Conservation (phyloP, 2,797 vertebrate genomes). For the Eulemur coronatus region DNA sequence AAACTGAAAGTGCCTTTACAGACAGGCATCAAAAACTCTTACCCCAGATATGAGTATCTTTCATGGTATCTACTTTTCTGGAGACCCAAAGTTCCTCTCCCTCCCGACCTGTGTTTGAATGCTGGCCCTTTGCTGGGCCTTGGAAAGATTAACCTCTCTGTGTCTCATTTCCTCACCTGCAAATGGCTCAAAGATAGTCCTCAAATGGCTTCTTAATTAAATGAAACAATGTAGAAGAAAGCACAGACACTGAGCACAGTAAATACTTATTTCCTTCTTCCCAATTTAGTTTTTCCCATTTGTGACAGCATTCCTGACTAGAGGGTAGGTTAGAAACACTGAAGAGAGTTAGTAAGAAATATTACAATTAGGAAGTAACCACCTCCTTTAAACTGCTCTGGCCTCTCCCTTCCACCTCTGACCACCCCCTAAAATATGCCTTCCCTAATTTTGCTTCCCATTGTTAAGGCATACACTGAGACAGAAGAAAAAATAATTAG, state of each 20-base stretch:
- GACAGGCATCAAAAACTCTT: neutral
- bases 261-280: neutral
- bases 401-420: neutral
- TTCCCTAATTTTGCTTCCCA: slow-evolving; percentile 42
- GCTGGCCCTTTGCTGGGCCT: neutral
- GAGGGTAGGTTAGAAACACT: rapidly evolving
- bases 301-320: neutral
- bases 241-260: neutral
- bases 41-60: neutral
- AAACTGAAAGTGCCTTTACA: neutral
- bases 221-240: neutral
- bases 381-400: neutral
- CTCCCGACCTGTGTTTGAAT: neutral
- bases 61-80: neutral
- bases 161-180: neutral
- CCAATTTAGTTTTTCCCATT: neutral
- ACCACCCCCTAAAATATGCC: neutral
- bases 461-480: slow-evolving; percentile 27
- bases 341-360: neutral
- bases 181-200: neutral
- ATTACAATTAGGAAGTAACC: neutral
- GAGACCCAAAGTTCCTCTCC: neutral
- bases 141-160: neutral
- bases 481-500: slow-evolving; percentile 59
- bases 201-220: neutral